phyloP scores from a whole-genome alignment of 2,888 invertebrate species.

The Pristionchus exspectatus region DNA sequence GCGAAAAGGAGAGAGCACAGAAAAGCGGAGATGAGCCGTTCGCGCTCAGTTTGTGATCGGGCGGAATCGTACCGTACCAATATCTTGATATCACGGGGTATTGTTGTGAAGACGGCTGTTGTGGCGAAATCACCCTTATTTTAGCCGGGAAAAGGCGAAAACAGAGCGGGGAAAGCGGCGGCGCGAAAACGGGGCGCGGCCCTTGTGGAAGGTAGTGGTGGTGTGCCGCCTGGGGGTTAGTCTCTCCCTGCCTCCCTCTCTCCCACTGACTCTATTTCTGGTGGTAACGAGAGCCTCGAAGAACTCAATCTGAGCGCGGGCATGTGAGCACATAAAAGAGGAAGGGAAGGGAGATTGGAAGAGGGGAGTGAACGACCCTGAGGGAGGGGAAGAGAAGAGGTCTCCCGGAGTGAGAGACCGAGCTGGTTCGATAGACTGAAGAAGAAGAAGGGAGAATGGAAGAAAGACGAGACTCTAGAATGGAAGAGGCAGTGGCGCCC shows the following conservation, averaged over 20 bases:
- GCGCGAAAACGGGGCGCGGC: neutral
- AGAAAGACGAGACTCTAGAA: slow-evolving; percentile 12
- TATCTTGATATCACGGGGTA: neutral
- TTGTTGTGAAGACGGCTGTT: slow-evolving; percentile 28
- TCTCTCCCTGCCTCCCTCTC: neutral
- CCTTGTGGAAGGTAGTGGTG: neutral
- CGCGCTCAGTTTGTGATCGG: neutral
- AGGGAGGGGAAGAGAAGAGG: neutral
- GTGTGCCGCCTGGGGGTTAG: neutral
- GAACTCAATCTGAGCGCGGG: slow-evolving; percentile 33
- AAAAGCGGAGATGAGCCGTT: slow-evolving; percentile 3
- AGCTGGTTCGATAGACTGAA: slow-evolving; percentile 47
- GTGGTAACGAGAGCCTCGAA: slow-evolving; percentile 1
- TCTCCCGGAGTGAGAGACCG: neutral
- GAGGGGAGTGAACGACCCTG: neutral
- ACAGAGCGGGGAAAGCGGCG: neutral
- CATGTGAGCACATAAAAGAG: slow-evolving; percentile 12
- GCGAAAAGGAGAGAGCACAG: neutral
- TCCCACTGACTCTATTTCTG: neutral
- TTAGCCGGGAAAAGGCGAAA: neutral
- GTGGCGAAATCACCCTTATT: slow-evolving; percentile 28
- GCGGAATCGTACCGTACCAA: neutral
- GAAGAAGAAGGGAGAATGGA: neutral
- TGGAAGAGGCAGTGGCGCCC: neutral
- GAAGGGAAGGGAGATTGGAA: neutral